These are phyloP conservation scores for Chaetodon trifasciatus DNA, from an alignment of 2,797 vertebrate genomes.

Conservation along the genomic window DNA sequence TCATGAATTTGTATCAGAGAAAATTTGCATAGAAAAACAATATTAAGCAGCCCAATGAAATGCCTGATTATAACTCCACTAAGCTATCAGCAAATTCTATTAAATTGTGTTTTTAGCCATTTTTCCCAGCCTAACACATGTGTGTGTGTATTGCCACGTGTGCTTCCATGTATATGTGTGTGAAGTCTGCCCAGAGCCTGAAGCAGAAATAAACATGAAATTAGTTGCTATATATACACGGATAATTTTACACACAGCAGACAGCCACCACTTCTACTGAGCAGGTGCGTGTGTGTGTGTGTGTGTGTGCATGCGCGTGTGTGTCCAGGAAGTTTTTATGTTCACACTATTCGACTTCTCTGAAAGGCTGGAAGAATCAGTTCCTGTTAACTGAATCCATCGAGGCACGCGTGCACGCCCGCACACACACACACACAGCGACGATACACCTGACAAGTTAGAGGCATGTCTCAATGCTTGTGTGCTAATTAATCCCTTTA, in stretches of 20 bases:
- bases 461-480: conserved; percentile 17
- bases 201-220: conserved; percentile 85
- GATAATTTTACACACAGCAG: conserved; percentile 78
- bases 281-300: conserved; percentile 57
- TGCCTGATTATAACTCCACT: background rate
- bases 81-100: background rate
- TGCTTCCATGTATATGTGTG: conserved; percentile 28
- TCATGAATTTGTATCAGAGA: background rate
- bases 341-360: conserved; percentile 75
- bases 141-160: conserved; percentile 7
- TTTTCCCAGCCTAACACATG: background rate
- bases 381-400: conserved; percentile 62
- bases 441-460: conserved; percentile 25
- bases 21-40: background rate
- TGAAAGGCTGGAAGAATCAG: conserved; percentile 59
- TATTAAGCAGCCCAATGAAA: background rate
- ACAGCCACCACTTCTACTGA: conserved; percentile 42
- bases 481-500: conserved; percentile 50
- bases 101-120: background rate
- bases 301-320: conserved; percentile 4
- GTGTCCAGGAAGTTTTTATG: conserved; percentile 78
- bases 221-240: conserved; percentile 76
- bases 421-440: background rate
- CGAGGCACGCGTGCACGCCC: conserved; percentile 2
- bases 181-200: conserved; percentile 84